Evolutionary conservation across 2,113 vertebrate genomes (phyloP).

Genomic region (Halichoeres trimaculatus): DNA sequence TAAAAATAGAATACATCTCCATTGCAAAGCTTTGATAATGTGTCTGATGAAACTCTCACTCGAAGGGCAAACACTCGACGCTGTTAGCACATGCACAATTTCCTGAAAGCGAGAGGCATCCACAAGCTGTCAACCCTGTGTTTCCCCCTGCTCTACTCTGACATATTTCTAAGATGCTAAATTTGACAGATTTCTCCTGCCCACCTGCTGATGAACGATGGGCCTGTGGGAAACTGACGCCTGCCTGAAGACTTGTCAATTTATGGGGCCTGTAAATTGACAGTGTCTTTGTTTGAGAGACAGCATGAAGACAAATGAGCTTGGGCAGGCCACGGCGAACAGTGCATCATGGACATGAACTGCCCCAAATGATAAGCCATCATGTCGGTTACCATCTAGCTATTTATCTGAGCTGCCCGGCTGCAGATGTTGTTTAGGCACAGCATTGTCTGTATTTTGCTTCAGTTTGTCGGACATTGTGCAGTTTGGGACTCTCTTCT

Average conservation of each 20-base stretch:
- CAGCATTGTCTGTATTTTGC: background rate
- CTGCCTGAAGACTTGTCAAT: constrained; percentile 60
- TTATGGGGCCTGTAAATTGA: constrained; percentile 61
- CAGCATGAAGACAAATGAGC: constrained; percentile 59
- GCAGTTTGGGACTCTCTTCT: constrained; percentile 40
- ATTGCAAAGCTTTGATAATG: constrained; percentile 10
- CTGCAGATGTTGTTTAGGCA: background rate
- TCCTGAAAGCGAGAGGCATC: constrained; percentile 45
- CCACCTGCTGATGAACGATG: constrained; percentile 72
- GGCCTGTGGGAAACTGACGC: constrained; percentile 55
- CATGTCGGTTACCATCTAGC: constrained; percentile 57
- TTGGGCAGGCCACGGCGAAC: constrained; percentile 36
- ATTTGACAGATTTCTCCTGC: constrained; percentile 73
- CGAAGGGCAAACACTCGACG: constrained; percentile 23
- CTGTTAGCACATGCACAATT: constrained; percentile 35
- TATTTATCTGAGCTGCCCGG: constrained; percentile 54
- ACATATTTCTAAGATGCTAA: constrained; percentile 54
- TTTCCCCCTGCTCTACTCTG: constrained; percentile 40
- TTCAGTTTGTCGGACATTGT: constrained; percentile 20
- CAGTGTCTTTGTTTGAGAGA: constrained; percentile 61
- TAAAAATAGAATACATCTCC: background rate
- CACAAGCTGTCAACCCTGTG: constrained; percentile 33
- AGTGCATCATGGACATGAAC: constrained; percentile 52
- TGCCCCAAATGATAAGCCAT: constrained; percentile 71
- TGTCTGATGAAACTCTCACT: constrained; percentile 19